Evolutionary conservation across 2,113 vertebrate genomes (phyloP).

Genomic region (Tetraodon nigroviridis): DNA sequence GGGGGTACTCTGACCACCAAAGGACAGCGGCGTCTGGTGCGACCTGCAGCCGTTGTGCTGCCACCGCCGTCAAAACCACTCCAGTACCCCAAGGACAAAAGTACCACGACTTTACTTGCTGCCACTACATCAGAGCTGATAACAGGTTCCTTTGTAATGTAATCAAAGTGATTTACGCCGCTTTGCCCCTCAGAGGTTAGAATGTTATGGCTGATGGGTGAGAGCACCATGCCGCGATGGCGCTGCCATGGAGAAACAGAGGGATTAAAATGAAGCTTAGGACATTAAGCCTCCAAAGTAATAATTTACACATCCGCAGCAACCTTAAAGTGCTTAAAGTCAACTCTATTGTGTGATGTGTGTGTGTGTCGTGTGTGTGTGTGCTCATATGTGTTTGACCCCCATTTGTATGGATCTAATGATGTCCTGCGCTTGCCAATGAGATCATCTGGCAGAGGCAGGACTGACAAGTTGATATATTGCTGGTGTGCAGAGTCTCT

Average conservation of each 20-base stretch:
- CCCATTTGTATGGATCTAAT: constrained; percentile 24
- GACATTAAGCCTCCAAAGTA: background rate
- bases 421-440: constrained; percentile 50
- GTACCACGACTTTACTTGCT: too few species aligned
- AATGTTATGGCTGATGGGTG: too few species aligned
- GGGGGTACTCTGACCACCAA: too few species aligned
- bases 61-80: too few species aligned
- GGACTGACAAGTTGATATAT: constrained; percentile 69
- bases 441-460: constrained; percentile 61
- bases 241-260: background rate
- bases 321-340: background rate
- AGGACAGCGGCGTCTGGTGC: too few species aligned
- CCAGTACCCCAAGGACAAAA: too few species aligned
- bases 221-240: too few species aligned
- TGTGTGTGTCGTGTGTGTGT: constrained; percentile 15
- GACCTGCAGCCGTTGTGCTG: too few species aligned
- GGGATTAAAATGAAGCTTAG: background rate
- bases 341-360: background rate
- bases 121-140: too few species aligned
- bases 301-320: background rate
- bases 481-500: constrained; percentile 48
- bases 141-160: too few species aligned
- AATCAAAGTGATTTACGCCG: too few species aligned
- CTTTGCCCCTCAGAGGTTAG: too few species aligned
- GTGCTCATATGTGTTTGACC: constrained; percentile 20